These are phyloP conservation scores for Varanus komodoensis DNA, from an alignment of 2,113 vertebrate genomes.

Conservation along the genomic window DNA sequence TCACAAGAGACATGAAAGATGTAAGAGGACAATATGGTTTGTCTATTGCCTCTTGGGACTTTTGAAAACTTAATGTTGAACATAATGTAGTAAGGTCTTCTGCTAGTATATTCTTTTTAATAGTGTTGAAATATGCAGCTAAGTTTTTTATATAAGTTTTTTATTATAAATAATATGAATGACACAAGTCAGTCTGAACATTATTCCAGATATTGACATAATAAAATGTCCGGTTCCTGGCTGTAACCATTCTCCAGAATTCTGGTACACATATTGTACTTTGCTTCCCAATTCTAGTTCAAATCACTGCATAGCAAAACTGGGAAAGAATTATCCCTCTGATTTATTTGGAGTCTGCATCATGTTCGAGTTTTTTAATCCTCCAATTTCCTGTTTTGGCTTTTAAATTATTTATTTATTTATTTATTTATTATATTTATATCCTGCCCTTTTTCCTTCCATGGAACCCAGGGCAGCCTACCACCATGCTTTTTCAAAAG, in stretches of 20 bases:
- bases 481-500: neutral
- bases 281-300: neutral
- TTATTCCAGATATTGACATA: neutral
- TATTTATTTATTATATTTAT: too few relatives aligned
- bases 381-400: too few relatives aligned
- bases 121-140: neutral
- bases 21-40: neutral
- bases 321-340: neutral
- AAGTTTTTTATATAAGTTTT: too few relatives aligned
- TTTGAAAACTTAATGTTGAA: neutral
- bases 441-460: too few relatives aligned
- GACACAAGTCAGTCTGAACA: neutral
- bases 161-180: too few relatives aligned
- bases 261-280: neutral
- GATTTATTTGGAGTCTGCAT: neutral
- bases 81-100: neutral
- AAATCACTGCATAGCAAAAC: neutral
- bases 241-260: neutral
- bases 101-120: neutral
- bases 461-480: too few relatives aligned
- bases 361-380: neutral
- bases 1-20: neutral
- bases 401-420: neutral
- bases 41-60: neutral
- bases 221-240: neutral